A percentile compares a stretch with the other conserved stretches of the same genome.
Evolutionary conservation across 2,113 vertebrate species (phyloP).

Genomic region (Entomyzon cyanotis): DNA sequence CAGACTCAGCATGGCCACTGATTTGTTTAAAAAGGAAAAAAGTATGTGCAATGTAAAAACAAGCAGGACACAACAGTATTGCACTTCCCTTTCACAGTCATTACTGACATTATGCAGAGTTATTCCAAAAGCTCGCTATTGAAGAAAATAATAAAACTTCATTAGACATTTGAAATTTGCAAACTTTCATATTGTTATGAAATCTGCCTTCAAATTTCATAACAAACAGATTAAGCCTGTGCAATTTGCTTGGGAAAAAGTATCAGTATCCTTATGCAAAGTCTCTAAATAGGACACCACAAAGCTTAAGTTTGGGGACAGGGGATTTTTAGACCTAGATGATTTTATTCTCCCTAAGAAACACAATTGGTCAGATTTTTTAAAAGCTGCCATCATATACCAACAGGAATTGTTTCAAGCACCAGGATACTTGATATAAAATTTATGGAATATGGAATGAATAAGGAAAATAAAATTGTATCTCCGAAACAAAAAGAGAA

Average conservation of each 20-base stretch:
- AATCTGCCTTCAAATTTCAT: constrained; percentile 1
- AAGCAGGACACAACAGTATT: neutral
- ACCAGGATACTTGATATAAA: neutral
- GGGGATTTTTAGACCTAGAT: neutral
- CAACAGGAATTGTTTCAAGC: neutral
- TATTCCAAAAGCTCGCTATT: neutral
- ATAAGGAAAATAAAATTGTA: neutral
- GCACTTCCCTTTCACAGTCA: neutral
- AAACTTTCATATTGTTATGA: neutral
- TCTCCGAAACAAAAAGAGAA: constrained; percentile 5
- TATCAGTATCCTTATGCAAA: neutral
- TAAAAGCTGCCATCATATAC: neutral
- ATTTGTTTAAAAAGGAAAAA: neutral
- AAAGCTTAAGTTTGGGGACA: neutral
- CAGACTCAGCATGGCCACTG: neutral
- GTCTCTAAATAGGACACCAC: neutral
- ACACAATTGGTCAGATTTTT: neutral
- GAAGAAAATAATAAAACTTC: neutral
- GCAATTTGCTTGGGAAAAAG: neutral
- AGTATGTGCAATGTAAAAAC: neutral
- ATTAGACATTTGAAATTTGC: neutral
- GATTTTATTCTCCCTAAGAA: neutral
- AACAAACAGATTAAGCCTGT: neutral
- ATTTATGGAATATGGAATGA: neutral
- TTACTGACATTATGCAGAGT: neutral